Evolutionary conservation across 2,113 vertebrate genomes (phyloP), one percentile per base, ranked within the genome.

Genomic region (Brachypodius melanocephalos): DNA sequence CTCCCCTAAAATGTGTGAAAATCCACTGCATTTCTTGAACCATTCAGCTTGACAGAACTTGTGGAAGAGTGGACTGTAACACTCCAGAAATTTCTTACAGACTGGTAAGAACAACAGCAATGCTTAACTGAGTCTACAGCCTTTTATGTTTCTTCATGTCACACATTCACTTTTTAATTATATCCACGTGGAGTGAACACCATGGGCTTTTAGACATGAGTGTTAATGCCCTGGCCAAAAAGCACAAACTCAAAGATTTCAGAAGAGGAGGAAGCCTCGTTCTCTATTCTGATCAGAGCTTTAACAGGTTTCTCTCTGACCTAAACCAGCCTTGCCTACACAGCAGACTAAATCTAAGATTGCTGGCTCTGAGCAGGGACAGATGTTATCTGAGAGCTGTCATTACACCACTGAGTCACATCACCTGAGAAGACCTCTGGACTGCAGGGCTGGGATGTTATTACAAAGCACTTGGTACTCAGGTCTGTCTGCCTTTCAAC

Each of bases 311-410:
- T 91, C 71, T 83, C 15, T 62, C 80, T 51, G 57, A 95, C 83
- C 90, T 74, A 62, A 85, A 34, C 82, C 65, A 22, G 46, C 72
- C 72, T 90, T 63, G 63, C 76, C 79, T 83, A 59, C 51, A 55
- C 63, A 77, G 63, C 17, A 94, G 79, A 88, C 55, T 67, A 26
- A 69, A 80, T 13, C 54, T 28, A 32, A 49, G 71, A 52, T 55
- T 74, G 79, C 68, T 74, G 48, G 63, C 86, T 92, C 66, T 79
- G 75, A 88, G 85, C 88, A 85, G 88, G 95, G 82, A 94, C 88
- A 91, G 79, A 93, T 93, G 78, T 79, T 93, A 79, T 72, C 92
- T 91, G 67, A 88, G 31, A 90, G 75, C 66, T 89, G 90, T 94
- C 95, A 90, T 94, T 78, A 82, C 3, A 80, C 21, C 57, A 65